Evolutionary conservation across 2,113 vertebrate species (phyloP).

Genomic region (Octodon degus): DNA sequence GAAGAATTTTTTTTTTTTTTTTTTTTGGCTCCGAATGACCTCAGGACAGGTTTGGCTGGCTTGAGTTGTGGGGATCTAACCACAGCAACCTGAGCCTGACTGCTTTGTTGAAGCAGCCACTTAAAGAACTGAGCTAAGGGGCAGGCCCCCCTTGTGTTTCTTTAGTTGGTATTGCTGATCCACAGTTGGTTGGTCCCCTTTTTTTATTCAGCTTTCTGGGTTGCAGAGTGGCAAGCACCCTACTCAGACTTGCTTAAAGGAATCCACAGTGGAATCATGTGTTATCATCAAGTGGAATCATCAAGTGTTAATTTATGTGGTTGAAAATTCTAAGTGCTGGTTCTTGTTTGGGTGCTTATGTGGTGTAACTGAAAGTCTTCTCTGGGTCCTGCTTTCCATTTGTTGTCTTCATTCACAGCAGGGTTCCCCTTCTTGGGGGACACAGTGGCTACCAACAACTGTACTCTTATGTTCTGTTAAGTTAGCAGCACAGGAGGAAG

Average conservation of each 20-base stretch:
- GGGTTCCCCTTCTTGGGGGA: background rate
- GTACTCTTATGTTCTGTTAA: background rate
- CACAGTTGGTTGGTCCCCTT: background rate
- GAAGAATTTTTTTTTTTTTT: too few relatives aligned
- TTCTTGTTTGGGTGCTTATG: background rate
- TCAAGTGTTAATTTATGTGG: background rate
- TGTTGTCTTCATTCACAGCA: background rate
- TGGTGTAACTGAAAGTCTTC: background rate
- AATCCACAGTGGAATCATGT: background rate
- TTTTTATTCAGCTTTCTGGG: conserved; percentile 18
- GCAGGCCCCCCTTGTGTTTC: too few relatives aligned
- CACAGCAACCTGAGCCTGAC: too few relatives aligned
- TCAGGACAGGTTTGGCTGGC: too few relatives aligned
- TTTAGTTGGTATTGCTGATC: background rate
- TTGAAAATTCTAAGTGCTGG: background rate
- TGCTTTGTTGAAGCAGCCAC: too few relatives aligned
- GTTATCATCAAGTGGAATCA: background rate
- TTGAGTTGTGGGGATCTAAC: too few relatives aligned
- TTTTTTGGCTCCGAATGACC: too few relatives aligned
- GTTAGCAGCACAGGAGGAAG: background rate
- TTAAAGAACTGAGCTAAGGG: too few relatives aligned
- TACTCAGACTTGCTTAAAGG: background rate
- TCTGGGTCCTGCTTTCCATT: background rate
- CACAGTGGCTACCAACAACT: background rate
- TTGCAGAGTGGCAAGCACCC: background rate